Evolutionary conservation across 2,113 vertebrate genomes (phyloP).

Genomic region (Gallinago undulata): DNA sequence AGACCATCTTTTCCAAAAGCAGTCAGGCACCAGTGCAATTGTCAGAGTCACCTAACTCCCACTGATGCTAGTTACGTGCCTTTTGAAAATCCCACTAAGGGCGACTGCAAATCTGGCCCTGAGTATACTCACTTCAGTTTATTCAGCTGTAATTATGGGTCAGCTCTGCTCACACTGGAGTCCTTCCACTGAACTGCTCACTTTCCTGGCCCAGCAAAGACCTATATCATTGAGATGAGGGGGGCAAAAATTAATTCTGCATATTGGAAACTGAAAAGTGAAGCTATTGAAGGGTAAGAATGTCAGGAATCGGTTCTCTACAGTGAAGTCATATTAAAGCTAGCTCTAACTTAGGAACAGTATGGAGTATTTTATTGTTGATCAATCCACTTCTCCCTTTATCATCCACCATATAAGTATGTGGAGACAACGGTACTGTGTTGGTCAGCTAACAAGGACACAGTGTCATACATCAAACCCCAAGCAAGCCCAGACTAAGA

Average conservation of each 20-base stretch:
- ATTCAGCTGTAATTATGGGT: constrained; percentile 6
- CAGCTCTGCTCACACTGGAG: background rate
- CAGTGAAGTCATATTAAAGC: background rate
- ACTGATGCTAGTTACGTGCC: background rate
- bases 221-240: background rate
- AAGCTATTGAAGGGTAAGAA: background rate
- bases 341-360: background rate
- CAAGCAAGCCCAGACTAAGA: background rate
- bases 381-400: background rate
- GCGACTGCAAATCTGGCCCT: background rate
- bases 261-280: background rate
- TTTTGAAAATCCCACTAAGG: constrained; percentile 21
- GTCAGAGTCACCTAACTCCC: constrained; percentile 33
- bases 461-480: background rate
- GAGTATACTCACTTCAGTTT: background rate
- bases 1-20: constrained; percentile 10
- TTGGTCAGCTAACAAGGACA: background rate
- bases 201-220: background rate
- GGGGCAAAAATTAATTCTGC: background rate
- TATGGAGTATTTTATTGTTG: background rate
- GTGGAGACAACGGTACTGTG: accelerated
- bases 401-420: background rate
- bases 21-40: constrained; percentile 17
- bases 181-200: background rate
- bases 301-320: background rate